Evolutionary conservation across 2,888 invertebrate species (phyloP).

Genomic region (Cheilosia variabilis): DNA sequence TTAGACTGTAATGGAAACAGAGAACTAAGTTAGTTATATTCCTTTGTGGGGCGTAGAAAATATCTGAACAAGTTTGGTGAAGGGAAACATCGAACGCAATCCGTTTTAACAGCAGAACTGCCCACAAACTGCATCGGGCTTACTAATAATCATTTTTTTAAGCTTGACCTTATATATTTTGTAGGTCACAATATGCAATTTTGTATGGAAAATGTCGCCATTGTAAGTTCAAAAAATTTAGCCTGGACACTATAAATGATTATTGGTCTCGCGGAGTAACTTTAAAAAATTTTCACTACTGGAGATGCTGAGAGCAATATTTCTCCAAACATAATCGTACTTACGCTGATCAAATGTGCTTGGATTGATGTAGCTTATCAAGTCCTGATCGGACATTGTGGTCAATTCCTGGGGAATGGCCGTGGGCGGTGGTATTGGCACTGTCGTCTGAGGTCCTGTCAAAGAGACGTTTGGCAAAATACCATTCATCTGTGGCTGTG

Average conservation of each 20-base stretch:
- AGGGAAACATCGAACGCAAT: too few species aligned
- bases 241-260: too few species aligned
- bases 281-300: too few species aligned
- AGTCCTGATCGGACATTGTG: slow-evolving; percentile 94
- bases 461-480: slow-evolving; percentile 76
- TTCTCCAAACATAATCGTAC: slow-evolving; percentile 75
- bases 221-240: too few species aligned
- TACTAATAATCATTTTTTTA: too few species aligned
- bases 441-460: slow-evolving; percentile 81
- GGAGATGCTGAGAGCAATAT: too few species aligned
- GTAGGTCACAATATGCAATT: too few species aligned
- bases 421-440: slow-evolving; percentile 78
- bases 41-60: not conserved
- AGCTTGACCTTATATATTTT: too few species aligned
- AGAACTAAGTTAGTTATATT: not conserved
- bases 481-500: slow-evolving; percentile 78
- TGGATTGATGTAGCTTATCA: slow-evolving; percentile 94
- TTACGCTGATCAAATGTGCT: slow-evolving; percentile 94
- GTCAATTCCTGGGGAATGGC: slow-evolving; percentile 90
- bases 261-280: too few species aligned
- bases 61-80: not conserved
- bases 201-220: too few species aligned
- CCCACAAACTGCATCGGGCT: too few species aligned
- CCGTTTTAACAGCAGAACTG: not conserved
- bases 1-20: slow-evolving; percentile 55